Conservation (phyloP, 2,797 vertebrate genomes). For the Cossypha dichroa region DNA sequence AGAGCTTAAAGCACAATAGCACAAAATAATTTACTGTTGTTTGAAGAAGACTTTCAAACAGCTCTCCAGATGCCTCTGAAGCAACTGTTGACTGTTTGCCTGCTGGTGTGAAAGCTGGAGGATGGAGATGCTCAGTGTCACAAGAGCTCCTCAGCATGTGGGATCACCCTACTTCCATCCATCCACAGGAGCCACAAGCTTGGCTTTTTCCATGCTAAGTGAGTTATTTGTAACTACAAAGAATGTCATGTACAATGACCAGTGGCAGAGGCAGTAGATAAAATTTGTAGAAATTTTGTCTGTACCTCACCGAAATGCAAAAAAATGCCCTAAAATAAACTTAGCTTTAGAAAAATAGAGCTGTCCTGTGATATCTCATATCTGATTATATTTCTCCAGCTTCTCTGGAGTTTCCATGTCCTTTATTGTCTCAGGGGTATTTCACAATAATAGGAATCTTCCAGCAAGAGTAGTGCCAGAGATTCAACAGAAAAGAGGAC, state of each 20-base stretch:
- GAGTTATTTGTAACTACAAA: neutral
- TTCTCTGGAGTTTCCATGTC: neutral
- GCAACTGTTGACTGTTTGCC: neutral
- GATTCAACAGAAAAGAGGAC: neutral
- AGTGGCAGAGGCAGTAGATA: neutral
- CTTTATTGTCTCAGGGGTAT: neutral
- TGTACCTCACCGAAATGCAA: neutral
- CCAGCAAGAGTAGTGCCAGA: neutral
- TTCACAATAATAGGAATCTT: neutral
- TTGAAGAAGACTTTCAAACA: neutral
- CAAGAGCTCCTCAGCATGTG: neutral
- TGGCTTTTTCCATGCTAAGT: neutral
- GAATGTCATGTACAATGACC: neutral
- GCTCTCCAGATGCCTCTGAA: neutral
- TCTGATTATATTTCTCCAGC: neutral
- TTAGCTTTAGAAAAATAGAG: neutral
- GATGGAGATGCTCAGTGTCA: rapidly evolving
- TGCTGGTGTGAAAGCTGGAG: neutral
- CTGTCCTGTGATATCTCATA: neutral
- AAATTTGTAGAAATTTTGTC: neutral
- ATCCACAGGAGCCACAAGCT: neutral
- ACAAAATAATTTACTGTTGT: neutral
- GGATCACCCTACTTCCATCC: neutral
- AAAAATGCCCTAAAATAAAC: neutral
- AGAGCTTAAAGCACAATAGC: neutral